Conservation (phyloP, 2,797 vertebrate genomes). For the Artibeus lituratus region DNA sequence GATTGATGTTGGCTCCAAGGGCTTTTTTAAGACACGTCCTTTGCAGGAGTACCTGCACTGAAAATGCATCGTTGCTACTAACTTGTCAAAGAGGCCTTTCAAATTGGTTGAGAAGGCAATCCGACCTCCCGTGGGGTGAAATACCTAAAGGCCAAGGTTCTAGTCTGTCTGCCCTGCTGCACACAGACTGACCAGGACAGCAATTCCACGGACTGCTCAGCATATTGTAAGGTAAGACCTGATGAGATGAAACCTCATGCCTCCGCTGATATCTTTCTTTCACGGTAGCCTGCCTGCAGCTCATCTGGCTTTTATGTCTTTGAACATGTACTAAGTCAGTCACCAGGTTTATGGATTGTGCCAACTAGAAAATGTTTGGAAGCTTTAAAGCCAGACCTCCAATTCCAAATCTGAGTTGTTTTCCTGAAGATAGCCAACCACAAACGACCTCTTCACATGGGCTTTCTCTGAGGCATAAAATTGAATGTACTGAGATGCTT, state of each 20-base stretch:
- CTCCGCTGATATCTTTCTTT: constrained; percentile 30
- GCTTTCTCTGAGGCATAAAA: constrained; percentile 68
- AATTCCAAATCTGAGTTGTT: constrained; percentile 56
- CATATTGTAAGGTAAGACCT: constrained; percentile 35
- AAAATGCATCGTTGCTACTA: constrained; percentile 60
- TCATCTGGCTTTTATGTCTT: constrained; percentile 25
- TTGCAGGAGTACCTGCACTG: constrained; percentile 39
- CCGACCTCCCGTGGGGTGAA: constrained; percentile 63
- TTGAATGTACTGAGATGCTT: constrained; percentile 58
- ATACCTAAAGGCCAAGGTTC: constrained; percentile 55
- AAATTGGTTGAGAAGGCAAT: constrained; percentile 48
- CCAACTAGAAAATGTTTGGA: constrained; percentile 39
- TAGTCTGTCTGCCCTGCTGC: constrained; percentile 49
- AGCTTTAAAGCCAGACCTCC: constrained; percentile 47
- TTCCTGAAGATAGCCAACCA: constrained; percentile 53
- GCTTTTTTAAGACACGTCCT: constrained; percentile 18
- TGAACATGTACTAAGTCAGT: constrained; percentile 14
- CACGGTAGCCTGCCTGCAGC: constrained; percentile 6
- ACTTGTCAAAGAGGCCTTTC: constrained; percentile 60
- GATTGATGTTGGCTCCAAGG: constrained; percentile 24
- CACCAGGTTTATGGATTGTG: constrained; percentile 36
- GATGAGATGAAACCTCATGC: constrained; percentile 14
- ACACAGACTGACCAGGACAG: constrained; percentile 19
- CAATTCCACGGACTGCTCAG: constrained; percentile 52
- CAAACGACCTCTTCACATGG: constrained; percentile 40